Conservation (phyloP, 1,140 invertebrate genomes). For the Trichonephila clavata region DNA sequence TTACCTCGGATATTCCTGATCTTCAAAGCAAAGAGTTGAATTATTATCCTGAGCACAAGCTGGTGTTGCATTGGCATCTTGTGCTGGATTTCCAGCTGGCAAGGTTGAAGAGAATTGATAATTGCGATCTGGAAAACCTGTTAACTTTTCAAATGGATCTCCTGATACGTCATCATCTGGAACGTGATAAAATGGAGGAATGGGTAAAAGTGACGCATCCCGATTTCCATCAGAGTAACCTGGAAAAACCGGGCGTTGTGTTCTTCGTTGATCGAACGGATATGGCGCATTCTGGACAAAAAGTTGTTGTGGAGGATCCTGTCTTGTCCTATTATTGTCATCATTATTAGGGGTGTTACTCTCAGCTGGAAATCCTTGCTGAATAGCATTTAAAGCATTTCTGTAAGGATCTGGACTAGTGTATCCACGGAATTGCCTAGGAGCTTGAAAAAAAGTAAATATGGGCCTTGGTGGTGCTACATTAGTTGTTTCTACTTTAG, state of each 20-base stretch:
- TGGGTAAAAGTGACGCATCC: background rate
- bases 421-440: background rate
- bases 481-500: background rate
- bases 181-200: background rate
- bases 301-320: background rate
- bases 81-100: background rate
- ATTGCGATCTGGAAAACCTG: constrained; percentile 1
- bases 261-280: background rate
- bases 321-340: background rate
- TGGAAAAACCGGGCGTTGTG: background rate
- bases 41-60: constrained; percentile 52
- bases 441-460: constrained; percentile 1
- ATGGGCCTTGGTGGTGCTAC: background rate
- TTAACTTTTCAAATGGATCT: constrained; percentile 10
- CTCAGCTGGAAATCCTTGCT: background rate
- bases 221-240: background rate
- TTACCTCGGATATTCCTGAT: constrained; percentile 70
- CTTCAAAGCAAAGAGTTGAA: constrained; percentile 67
- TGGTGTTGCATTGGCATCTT: constrained; percentile 2
- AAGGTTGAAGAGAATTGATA: background rate
- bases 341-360: background rate
- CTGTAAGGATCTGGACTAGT: constrained; percentile 55
- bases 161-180: background rate
- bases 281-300: background rate
- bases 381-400: constrained; percentile 39